Conservation (phyloP, 1,140 invertebrate species). For the Drosophila carrolli region DNA sequence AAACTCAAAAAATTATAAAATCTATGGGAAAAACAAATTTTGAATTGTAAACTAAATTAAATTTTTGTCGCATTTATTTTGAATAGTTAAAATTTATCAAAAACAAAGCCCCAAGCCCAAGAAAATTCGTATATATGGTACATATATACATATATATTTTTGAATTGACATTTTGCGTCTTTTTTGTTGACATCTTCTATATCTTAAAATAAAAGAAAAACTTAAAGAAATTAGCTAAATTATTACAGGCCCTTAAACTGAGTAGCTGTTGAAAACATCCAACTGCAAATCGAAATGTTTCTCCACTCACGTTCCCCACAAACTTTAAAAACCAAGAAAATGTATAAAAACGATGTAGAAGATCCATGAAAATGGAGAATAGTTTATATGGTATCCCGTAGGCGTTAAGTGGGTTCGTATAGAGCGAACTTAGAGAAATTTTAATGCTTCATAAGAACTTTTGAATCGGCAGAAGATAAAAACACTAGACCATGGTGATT, state of each 20-base stretch:
- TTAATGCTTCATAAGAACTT: conserved; percentile 32
- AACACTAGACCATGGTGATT: too few relatives aligned
- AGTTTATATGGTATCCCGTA: conserved; percentile 34
- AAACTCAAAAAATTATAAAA: conserved; percentile 10
- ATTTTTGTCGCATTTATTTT: conserved; percentile 67
- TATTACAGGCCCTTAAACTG: conserved; percentile 45
- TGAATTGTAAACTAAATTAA: conserved; percentile 60
- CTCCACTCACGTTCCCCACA: conserved; percentile 30
- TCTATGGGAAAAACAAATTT: conserved; percentile 28
- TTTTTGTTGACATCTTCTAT: conserved; percentile 50
- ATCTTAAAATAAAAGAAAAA: conserved; percentile 23
- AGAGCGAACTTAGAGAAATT: conserved; percentile 59
- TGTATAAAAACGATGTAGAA: conserved; percentile 23
- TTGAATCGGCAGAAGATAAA: not conserved
- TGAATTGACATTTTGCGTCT: conserved; percentile 60
- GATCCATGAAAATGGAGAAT: conserved; percentile 13
- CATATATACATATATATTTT: conserved; percentile 48
- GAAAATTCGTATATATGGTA: conserved; percentile 15
- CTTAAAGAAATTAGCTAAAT: conserved; percentile 60
- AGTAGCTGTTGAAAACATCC: conserved; percentile 31
- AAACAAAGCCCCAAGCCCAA: conserved; percentile 19
- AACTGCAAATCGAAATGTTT: conserved; percentile 13
- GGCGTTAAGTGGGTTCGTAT: conserved; percentile 47
- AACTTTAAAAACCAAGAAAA: conserved; percentile 10
- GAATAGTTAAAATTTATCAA: conserved; percentile 72